Base-by-base conservation (phyloP, 2,797 vertebrate genomes). In the Sphenodon punctatus region DNA sequence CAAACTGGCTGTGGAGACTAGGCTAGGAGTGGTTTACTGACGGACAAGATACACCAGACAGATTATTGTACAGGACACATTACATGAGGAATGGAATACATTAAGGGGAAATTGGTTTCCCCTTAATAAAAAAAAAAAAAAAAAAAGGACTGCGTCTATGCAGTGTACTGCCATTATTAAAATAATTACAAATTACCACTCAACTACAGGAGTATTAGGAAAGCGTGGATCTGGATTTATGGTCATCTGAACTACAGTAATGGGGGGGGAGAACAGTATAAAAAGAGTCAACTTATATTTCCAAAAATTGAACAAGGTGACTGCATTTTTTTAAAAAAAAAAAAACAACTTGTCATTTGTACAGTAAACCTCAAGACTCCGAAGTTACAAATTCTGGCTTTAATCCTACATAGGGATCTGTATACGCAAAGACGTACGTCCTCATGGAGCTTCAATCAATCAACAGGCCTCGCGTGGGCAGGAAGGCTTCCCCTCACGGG, bases 61-160 rank as follows among this genome's bases (percentile, higher is more conserved):
- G 65, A 82, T 88, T 90, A 93, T 80, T 92, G 94, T 94, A 95
- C 94, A 77, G 85, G 91, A 94, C 93, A 94, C 93, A 92, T 93
- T 92, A 67, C 76, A 91, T 92, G 78, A 88, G 80, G 92, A 95
- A 95, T 88, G 92, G 82, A 92, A 91, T 58, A 88, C 69, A 88
- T 64, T 9, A 80, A 93, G 93, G 79, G 80, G 67, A 45, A 41
- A 59, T 91, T 91, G 89, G 60, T 81, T 93, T 94, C 64, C 79
- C 67, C 22, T 93, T 87, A 78, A 87, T 79, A 83, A 72, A 73
- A 88, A 87, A 90, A 87, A 75, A 30, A 67, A 20, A 84, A 88
- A 92, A 79, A 80, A 73, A 23, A 25, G 11, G 78, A 93, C 94
- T 67, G 68, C 45, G 79, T 93, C 92, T 73, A 72, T 77, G 91